Conservation (phyloP, 2,113 vertebrate genomes). For the Gymnarchus niloticus region DNA sequence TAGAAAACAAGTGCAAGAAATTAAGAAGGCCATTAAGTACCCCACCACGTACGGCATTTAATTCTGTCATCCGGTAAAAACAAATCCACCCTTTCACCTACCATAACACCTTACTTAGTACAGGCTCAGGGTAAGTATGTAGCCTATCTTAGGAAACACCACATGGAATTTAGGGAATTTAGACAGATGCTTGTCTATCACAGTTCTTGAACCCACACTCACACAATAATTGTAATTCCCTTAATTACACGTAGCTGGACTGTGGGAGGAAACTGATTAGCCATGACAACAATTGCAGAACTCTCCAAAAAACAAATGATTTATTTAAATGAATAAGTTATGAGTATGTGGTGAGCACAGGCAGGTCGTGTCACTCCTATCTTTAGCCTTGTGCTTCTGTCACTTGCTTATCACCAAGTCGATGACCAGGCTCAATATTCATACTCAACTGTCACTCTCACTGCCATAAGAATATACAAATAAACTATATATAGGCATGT, state of each 20-base stretch:
- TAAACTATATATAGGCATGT: slow-evolving; percentile 4
- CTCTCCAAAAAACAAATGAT: background rate
- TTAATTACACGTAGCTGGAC: background rate
- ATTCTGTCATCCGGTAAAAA: background rate
- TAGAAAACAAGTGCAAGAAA: background rate
- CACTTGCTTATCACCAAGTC: background rate
- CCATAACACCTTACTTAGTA: background rate
- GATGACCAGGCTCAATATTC: background rate
- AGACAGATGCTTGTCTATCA: background rate
- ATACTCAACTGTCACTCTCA: background rate
- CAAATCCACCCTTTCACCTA: background rate
- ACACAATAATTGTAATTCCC: no score
- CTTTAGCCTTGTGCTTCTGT: background rate
- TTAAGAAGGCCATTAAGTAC: background rate
- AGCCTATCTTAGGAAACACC: background rate
- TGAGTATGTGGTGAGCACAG: background rate
- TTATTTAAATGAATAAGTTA: background rate
- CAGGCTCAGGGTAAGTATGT: background rate
- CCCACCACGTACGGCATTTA: background rate
- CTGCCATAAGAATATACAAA: background rate
- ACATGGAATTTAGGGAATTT: background rate
- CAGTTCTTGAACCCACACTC: background rate
- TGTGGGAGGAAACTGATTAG: background rate
- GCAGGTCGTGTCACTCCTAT: background rate
- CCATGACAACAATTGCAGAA: no score